A percentile compares a stretch with the other conserved stretches of the same genome.
These are phyloP conservation scores for Malthinus seriepunctatus DNA, from an alignment of 2,888 invertebrate species.

Conservation along the genomic window DNA sequence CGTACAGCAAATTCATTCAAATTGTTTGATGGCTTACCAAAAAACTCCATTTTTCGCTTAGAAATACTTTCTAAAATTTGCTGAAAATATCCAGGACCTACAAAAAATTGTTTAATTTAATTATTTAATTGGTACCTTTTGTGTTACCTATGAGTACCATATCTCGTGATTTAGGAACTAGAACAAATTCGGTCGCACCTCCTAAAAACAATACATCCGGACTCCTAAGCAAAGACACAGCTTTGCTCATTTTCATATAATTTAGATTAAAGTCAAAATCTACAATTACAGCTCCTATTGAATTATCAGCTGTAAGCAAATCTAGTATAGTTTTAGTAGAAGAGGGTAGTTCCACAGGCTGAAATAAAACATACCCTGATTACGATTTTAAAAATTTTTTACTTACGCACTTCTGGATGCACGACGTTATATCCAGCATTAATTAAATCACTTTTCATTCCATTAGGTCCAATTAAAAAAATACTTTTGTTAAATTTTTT, in stretches of 20 bases:
- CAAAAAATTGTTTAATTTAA: background rate
- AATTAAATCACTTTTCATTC: background rate
- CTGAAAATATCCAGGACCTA: constrained; percentile 9
- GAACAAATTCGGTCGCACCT: background rate
- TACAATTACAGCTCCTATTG: background rate
- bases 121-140: background rate
- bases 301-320: background rate
- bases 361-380: no score
- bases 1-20: background rate
- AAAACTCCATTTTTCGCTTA: background rate
- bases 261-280: background rate
- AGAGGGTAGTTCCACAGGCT: background rate
- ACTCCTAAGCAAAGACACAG: background rate
- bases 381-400: background rate
- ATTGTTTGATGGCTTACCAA: constrained; percentile 2
- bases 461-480: background rate
- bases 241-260: background rate
- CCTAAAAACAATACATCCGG: background rate
- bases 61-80: background rate
- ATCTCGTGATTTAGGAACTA: no score
- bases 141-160: background rate
- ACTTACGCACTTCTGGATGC: background rate
- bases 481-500: background rate
- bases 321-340: background rate
- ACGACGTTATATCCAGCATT: background rate